phyloP scores from a whole-genome alignment of 2,888 invertebrate genomes.

The Trissoscelio sp. region DNA sequence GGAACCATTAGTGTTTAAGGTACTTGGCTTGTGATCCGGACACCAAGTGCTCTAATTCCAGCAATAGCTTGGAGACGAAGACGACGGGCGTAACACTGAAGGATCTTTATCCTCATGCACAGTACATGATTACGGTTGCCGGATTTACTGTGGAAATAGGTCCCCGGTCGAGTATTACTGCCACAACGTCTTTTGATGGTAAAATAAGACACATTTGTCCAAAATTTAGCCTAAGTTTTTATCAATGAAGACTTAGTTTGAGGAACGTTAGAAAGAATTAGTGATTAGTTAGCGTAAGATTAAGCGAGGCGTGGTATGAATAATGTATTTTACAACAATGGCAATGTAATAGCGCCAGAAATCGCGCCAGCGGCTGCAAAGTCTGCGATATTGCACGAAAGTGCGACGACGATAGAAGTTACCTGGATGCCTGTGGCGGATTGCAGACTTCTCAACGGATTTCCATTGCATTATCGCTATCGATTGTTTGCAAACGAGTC shows the following conservation, averaged over 20 bases:
- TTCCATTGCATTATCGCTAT: conserved; percentile 72
- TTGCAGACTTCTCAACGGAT: conserved; percentile 71
- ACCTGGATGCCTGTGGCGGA: conserved; percentile 71
- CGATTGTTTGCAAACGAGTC: conserved; percentile 70
- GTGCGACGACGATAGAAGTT: conserved; percentile 66
- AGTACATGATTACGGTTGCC: conserved; percentile 69
- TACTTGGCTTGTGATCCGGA: conserved; percentile 67
- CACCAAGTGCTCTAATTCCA: conserved; percentile 63
- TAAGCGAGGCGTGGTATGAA: conserved; percentile 45
- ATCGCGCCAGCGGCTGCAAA: conserved; percentile 68
- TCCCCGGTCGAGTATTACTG: conserved; percentile 61
- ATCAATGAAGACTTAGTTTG: conserved; percentile 6
- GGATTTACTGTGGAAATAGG: conserved; percentile 69
- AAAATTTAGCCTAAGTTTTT: not conserved
- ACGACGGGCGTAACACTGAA: conserved; percentile 51
- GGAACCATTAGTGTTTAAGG: conserved; percentile 66
- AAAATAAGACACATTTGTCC: conserved; percentile 3
- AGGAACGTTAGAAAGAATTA: conserved; percentile 25
- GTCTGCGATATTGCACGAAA: conserved; percentile 67
- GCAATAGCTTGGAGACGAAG: conserved; percentile 62
- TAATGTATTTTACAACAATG: conserved; percentile 67
- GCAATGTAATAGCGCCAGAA: conserved; percentile 68
- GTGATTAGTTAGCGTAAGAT: conserved; percentile 49
- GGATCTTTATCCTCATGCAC: conserved; percentile 69
- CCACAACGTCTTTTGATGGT: conserved; percentile 64